phyloP scores from a whole-genome alignment of 2,888 invertebrate species.

The Heteromyza rotundicornis region DNA sequence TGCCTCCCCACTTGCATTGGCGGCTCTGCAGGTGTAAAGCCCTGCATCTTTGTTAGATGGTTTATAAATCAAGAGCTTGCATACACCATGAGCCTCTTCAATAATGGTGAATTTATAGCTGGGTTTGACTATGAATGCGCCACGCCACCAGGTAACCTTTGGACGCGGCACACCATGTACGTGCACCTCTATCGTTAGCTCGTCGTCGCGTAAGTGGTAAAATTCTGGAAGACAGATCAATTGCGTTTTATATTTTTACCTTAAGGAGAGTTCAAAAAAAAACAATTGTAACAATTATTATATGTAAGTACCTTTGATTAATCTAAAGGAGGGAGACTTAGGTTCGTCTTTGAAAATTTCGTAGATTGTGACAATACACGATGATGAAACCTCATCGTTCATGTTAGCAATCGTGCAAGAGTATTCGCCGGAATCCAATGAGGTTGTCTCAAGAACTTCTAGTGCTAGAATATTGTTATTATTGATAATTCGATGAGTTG shows the following conservation, averaged over 20 bases:
- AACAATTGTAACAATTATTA: constrained; percentile 49
- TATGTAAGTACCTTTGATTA: constrained; percentile 66
- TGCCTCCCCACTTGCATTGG: constrained; percentile 72
- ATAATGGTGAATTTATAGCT: constrained; percentile 60
- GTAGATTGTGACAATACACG: constrained; percentile 78
- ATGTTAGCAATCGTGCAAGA: constrained; percentile 75
- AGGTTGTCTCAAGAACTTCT: constrained; percentile 67
- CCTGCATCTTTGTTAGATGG: constrained; percentile 70
- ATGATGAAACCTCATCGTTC: constrained; percentile 74
- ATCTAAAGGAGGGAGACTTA: constrained; percentile 76
- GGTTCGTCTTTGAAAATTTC: constrained; percentile 75
- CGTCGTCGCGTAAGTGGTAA: constrained; percentile 65
- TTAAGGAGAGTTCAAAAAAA: constrained; percentile 29
- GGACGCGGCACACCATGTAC: constrained; percentile 61
- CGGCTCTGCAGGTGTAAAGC: constrained; percentile 72
- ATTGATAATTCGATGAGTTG: constrained; percentile 63
- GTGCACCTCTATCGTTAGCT: constrained; percentile 67
- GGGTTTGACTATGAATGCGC: constrained; percentile 54
- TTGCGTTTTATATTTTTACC: neutral
- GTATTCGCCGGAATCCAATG: constrained; percentile 71
- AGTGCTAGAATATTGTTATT: constrained; percentile 68
- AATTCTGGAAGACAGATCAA: constrained; percentile 50
- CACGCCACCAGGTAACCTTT: constrained; percentile 57
- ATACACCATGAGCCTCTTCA: constrained; percentile 63
- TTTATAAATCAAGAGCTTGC: constrained; percentile 66